A percentile compares a stretch with the other conserved stretches of the same genome.
Evolutionary conservation across 2,113 vertebrate genomes (phyloP).

Genomic region (Gorsachius goisagi): DNA sequence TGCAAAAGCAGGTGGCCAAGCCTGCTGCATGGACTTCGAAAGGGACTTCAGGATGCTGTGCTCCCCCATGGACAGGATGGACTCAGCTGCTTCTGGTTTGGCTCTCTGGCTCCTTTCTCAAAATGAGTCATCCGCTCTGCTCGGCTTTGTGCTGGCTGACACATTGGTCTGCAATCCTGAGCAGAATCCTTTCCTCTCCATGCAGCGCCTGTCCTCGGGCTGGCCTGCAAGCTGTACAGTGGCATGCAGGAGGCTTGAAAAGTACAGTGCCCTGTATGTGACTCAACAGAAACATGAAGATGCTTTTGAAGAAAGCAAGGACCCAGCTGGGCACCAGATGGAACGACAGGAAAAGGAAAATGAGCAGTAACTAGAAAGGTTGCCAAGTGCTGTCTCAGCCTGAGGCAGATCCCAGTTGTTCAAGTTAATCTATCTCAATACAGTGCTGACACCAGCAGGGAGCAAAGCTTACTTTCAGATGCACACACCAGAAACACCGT

Average conservation of each 20-base stretch:
- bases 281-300: constrained; percentile 6
- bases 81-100: not conserved
- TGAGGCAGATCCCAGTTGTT: not conserved
- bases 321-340: constrained; percentile 11
- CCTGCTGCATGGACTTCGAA: not conserved
- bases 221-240: not conserved
- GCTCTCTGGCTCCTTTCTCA: not conserved
- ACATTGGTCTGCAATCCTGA: not conserved
- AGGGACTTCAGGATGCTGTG: not conserved
- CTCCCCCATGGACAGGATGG: not conserved
- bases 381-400: not conserved
- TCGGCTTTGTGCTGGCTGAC: not conserved
- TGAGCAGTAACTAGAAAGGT: not conserved
- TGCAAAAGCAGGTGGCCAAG: not conserved
- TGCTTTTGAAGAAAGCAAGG: constrained; percentile 44
- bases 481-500: not conserved
- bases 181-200: not conserved
- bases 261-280: not conserved
- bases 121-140: not conserved
- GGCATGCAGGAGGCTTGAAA: not conserved
- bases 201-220: not conserved
- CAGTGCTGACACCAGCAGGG: not conserved
- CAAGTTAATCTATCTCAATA: not conserved
- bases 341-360: not conserved
- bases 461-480: not conserved